Base-by-base conservation (phyloP, 2,888 invertebrate genomes). In the Yponomeuta plumbellus region DNA sequence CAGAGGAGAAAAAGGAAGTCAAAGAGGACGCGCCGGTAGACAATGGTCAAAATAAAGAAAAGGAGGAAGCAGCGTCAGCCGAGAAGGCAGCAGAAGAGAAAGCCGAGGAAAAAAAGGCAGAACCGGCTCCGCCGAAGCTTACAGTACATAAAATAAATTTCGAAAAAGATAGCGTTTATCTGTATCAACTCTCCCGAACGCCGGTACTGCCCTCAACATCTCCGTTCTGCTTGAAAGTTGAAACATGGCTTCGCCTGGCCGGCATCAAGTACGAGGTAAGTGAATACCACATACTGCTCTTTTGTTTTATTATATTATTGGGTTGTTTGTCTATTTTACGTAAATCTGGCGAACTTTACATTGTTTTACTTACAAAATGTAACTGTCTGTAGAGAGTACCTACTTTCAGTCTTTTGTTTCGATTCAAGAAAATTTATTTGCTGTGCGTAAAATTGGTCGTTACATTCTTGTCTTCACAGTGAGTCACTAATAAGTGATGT, bases 211-310 rank as follows among this genome's bases (percentile, higher is more conserved):
- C 98, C 69, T 97, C 97, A 70, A 92, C 97, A 76, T 98, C 97
- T 73, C 97, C 97, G 68, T 98, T 96, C 88, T 97, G 97, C 92
- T 94, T 98, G 84, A 98, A 98, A 94, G 96, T 98, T 77, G 98
- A 98, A 93, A 97, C 98, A 79, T 98, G 97, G 97, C 93, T 98
- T 74, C 94, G 98, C 83, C 94, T 98, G 78, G 95, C 96, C 80
- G 97, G 96, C 83, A 93, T 98, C 85, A 97, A 96, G 92, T 98
- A 98, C 91, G 97, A 98, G 97, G 98, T 98, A 92, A 93, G 94
- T 81, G 66, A 61, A 61, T 65, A 67, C 20, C 66, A 17, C n/a
- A 8, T 61, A 11, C 5, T 34, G 11, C 13, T 52, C 21, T 52
- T 52, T 22, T 62, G 62, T 62, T 62, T 62, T 20, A 62, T 17